These are phyloP conservation scores for Bambusicola thoracicus DNA, from an alignment of 2,113 vertebrate genomes.

Conservation along the genomic window DNA sequence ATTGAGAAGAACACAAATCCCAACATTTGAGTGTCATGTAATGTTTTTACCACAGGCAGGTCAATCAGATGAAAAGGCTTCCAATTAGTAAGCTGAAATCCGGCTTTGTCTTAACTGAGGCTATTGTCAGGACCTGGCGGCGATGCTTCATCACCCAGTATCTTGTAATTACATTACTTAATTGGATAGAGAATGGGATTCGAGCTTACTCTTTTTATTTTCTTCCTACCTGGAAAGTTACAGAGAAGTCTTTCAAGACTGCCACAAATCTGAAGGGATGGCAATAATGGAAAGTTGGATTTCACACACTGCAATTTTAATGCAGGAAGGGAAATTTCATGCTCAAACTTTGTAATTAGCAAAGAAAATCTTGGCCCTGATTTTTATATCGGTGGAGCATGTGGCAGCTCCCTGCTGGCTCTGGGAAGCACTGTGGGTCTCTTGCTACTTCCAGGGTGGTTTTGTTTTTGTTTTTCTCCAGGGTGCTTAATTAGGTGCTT, in stretches of 20 bases:
- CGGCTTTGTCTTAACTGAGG: background rate
- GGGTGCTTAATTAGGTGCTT: constrained; percentile 18
- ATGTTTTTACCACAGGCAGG: background rate
- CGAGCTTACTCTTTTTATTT: background rate
- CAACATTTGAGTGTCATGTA: background rate
- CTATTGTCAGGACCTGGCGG: background rate
- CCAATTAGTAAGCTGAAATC: background rate
- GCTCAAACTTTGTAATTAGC: background rate
- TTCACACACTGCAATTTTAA: background rate
- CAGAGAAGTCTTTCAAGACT: background rate
- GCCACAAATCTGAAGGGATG: background rate
- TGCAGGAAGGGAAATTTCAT: background rate
- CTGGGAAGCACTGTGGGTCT: background rate
- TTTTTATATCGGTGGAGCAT: background rate
- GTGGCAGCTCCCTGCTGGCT: background rate
- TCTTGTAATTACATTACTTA: background rate
- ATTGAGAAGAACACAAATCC: background rate
- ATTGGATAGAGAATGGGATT: background rate
- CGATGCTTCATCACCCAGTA: background rate
- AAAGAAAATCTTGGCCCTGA: background rate
- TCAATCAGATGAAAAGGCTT: background rate
- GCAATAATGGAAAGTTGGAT: background rate
- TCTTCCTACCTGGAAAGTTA: background rate
- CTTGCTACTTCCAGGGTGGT: background rate
- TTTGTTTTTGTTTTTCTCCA: background rate